phyloP scores from a whole-genome alignment of 1,140 invertebrate genomes.

The Drosophila triauraria region DNA sequence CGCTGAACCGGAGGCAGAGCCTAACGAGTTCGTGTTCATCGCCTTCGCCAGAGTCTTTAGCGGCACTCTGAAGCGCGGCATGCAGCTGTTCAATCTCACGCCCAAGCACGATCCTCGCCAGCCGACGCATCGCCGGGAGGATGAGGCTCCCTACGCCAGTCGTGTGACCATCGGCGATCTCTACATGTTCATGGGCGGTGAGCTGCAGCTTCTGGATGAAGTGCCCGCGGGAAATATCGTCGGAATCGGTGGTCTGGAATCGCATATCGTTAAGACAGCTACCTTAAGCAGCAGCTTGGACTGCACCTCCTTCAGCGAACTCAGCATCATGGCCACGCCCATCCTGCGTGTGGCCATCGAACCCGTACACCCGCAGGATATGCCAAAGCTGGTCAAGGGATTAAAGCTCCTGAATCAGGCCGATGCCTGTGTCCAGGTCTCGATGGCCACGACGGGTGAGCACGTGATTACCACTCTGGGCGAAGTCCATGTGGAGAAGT shows the following conservation, averaged over 20 bases:
- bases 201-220: slow-evolving; percentile 92
- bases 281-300: slow-evolving; percentile 94
- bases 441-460: slow-evolving; percentile 97
- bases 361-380: slow-evolving; percentile 92
- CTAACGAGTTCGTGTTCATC: slow-evolving; percentile 90
- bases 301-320: slow-evolving; percentile 95
- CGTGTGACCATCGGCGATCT: slow-evolving; percentile 89
- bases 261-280: slow-evolving; percentile 95
- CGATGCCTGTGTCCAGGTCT: slow-evolving; percentile 96
- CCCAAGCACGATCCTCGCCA: slow-evolving; percentile 95
- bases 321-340: slow-evolving; percentile 92
- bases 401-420: slow-evolving; percentile 86
- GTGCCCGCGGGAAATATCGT: slow-evolving; percentile 96
- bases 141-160: slow-evolving; percentile 86
- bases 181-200: slow-evolving; percentile 97
- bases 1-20: slow-evolving; percentile 62
- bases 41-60: slow-evolving; percentile 98
- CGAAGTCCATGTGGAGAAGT: slow-evolving; percentile 98
- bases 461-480: slow-evolving; percentile 98
- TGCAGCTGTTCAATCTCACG: slow-evolving; percentile 93
- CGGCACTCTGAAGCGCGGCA: slow-evolving; percentile 92
- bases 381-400: slow-evolving; percentile 92
- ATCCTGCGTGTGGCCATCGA: slow-evolving; percentile 98
- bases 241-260: slow-evolving; percentile 94
- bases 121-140: slow-evolving; percentile 56